These are phyloP conservation scores for Lucilia sericata DNA, from an alignment of 1,140 invertebrate species.

Conservation along the genomic window DNA sequence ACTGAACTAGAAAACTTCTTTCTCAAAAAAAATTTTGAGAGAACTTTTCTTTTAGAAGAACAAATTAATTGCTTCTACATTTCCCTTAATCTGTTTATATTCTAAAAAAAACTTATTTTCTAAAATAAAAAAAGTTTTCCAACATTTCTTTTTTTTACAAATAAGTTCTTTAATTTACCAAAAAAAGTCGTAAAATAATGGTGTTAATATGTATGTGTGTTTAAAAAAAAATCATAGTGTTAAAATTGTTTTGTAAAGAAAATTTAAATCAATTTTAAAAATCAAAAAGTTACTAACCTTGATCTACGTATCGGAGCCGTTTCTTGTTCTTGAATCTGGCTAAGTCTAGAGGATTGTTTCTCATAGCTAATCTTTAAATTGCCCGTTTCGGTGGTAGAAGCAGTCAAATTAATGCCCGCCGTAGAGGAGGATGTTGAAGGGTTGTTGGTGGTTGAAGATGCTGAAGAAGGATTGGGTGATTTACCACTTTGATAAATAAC, in stretches of 20 bases:
- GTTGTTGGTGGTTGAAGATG: neutral
- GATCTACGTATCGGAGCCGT: slow-evolving; percentile 66
- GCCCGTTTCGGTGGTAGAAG: slow-evolving; percentile 66
- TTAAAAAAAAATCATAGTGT: slow-evolving; percentile 24
- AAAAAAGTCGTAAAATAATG: no score
- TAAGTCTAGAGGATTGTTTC: slow-evolving; percentile 67
- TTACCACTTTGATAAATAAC: slow-evolving; percentile 60
- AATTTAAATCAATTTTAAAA: neutral
- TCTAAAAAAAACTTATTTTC: no score
- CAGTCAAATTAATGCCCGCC: slow-evolving; percentile 52
- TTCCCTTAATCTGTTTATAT: no score
- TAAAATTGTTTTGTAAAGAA: neutral
- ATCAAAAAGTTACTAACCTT: slow-evolving; percentile 57
- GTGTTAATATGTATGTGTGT: neutral
- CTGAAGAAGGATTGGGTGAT: slow-evolving; percentile 51
- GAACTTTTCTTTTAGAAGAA: no score
- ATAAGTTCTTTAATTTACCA: no score
- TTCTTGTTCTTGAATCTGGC: slow-evolving; percentile 66
- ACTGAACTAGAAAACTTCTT: no score
- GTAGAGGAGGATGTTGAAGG: neutral
- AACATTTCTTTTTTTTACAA: no score
- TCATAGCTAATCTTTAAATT: slow-evolving; percentile 70
- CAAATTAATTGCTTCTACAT: no score
- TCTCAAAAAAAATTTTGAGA: no score
- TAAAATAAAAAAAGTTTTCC: no score